These are phyloP conservation scores for Apeira syringaria DNA, from an alignment of 2,888 invertebrate genomes.

Conservation along the genomic window DNA sequence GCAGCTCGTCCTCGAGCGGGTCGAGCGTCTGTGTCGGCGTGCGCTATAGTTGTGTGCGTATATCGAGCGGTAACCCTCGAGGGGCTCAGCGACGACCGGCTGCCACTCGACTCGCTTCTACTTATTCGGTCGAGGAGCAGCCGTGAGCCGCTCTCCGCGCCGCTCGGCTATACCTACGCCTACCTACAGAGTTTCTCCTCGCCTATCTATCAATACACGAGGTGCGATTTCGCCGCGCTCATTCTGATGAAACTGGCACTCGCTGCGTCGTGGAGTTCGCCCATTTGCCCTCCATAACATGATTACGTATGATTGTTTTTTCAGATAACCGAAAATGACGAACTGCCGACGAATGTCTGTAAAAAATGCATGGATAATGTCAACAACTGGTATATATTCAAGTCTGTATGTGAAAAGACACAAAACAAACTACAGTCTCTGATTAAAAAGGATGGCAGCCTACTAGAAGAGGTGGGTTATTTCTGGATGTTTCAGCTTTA, in stretches of 20 bases:
- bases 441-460: slow-evolving; percentile 78
- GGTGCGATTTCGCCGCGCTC: slow-evolving; percentile 74
- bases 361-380: slow-evolving; percentile 85
- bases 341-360: slow-evolving; percentile 86
- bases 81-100: slow-evolving; percentile 77
- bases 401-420: slow-evolving; percentile 85
- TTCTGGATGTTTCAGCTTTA: slow-evolving; percentile 60
- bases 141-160: slow-evolving; percentile 51
- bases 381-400: slow-evolving; percentile 87
- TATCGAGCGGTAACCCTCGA: slow-evolving; percentile 82
- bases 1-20: slow-evolving; percentile 73
- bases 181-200: slow-evolving; percentile 80
- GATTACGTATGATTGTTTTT: slow-evolving; percentile 77
- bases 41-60: slow-evolving; percentile 73
- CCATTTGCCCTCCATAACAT: slow-evolving; percentile 64
- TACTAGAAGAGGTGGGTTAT: slow-evolving; percentile 78
- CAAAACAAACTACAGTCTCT: slow-evolving; percentile 86
- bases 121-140: slow-evolving; percentile 80
- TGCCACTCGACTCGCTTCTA: slow-evolving; percentile 81
- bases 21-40: slow-evolving; percentile 77
- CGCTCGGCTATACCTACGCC: slow-evolving; percentile 75
- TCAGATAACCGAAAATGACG: slow-evolving; percentile 86
- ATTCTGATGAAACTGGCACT: slow-evolving; percentile 66
- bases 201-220: slow-evolving; percentile 71
- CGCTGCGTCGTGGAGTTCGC: slow-evolving; percentile 57